Evolutionary conservation across 2,888 invertebrate genomes (phyloP).

Genomic region (Nomada goodeniana): DNA sequence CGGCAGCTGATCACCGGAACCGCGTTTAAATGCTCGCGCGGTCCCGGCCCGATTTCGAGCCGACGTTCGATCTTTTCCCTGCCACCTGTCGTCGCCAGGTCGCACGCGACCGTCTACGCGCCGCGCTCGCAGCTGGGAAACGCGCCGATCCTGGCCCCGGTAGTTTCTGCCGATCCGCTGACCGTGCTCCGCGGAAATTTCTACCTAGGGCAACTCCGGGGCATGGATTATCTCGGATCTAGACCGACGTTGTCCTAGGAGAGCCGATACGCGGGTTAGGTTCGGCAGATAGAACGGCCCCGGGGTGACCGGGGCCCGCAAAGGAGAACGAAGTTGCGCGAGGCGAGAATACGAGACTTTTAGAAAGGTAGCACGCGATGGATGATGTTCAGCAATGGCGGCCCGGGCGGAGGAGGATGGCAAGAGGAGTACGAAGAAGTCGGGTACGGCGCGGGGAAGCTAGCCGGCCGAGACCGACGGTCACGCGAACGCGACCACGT

Average conservation of each 20-base stretch:
- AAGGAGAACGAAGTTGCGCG: not conserved
- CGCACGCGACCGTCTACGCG: constrained; percentile 13
- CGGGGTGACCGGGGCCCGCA: too few relatives aligned
- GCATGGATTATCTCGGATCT: not conserved
- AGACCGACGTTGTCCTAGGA: not conserved
- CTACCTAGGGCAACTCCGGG: not conserved
- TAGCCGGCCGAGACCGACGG: constrained; percentile 79
- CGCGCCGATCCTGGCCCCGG: not conserved
- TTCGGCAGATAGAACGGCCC: not conserved
- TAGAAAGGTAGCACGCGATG: not conserved
- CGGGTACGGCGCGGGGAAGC: constrained; percentile 71
- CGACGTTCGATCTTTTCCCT: not conserved
- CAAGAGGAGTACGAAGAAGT: constrained; percentile 66
- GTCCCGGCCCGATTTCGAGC: constrained; percentile 62
- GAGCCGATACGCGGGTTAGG: not conserved
- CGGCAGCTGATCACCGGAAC: constrained; percentile 82
- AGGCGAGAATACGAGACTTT: not conserved
- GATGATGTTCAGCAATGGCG: constrained; percentile 37
- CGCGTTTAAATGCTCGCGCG: constrained; percentile 77
- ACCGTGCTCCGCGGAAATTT: too few relatives aligned
- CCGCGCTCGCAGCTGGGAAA: constrained; percentile 13
- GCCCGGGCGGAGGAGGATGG: constrained; percentile 35
- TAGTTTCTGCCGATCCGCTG: not conserved
- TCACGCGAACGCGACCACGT: constrained; percentile 79
- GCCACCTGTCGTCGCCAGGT: constrained; percentile 33